Evolutionary conservation across 2,797 vertebrate species (phyloP), one percentile per base, ranked within the genome.

Genomic region (Merluccius polli): DNA sequence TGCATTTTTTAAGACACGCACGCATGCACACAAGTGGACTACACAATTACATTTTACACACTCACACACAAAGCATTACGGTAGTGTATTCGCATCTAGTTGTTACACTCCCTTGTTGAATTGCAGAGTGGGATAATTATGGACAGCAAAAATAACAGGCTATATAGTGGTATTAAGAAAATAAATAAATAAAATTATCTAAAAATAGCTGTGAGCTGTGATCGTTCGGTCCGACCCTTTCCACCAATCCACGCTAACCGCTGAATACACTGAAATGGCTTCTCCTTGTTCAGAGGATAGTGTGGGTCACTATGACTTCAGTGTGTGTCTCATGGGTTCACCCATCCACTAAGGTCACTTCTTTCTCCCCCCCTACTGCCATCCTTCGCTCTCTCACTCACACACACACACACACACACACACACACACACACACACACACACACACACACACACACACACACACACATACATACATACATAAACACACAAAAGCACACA

Each of bases 51-150:
- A n/a, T n/a, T n/a, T n/a, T 29, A n/a, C 52, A 65, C 48, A 75
- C 1, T 48, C 21, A 31, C 32, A 36, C 31, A 38, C 36, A 38
- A 11, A 38, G 33, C 52, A 24, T 65, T 65, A 3, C 24, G n/a
- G 59, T 65, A 27, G 9, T 7, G 36, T 27, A 65, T 65, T 24
- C 8, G n/a, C 59, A 65, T n/a, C 24, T 27, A 27, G 24, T 65
- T n/a, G 21, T 59, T 24, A 59, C 52, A 86, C 75, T 33, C 76
- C 72, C n/a, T 72, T 72, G 73, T 63, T 65, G 68, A 82, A 82
- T 86, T 84, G 83, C 52, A 89, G 84, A 77, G 82, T 72, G 27
- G 72, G 29, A 72, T 84, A 87, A 86, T 86, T 74, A 84, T 81
- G 4, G 68, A 76, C 77, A 36, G 80, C 73, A 71, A 78, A 78